Base-by-base conservation (phyloP, 2,113 vertebrate species). In the Cettia cetti region DNA sequence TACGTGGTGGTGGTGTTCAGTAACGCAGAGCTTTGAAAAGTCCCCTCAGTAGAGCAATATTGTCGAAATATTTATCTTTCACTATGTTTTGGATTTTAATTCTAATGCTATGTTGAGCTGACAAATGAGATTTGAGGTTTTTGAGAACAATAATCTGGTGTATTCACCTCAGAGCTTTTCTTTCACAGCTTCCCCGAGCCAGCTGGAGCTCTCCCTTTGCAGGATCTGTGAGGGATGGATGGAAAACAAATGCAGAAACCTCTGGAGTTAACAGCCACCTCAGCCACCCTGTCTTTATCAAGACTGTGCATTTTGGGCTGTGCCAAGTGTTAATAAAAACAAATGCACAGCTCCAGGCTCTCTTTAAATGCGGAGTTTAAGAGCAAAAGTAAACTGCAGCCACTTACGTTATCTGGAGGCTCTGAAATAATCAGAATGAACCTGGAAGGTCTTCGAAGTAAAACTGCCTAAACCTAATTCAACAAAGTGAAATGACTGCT, bases 91-190 rank as follows among this genome's bases (percentile, higher is more conserved):
- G 8, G 37, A 24, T 54, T 40, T 82, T 66, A 28, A 31, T 81
- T 85, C 74, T n/a, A 87, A 77, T 19, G 11, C 23, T 2, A 3
- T 22, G 44, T 65, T 77, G 4, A 68, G 71, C 68, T 92, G 63
- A 56, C 75, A 91, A 94, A 77, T 26, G 69, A 95, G 85, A 91
- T 54, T 54, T 79, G 93, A 94, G 74, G 70, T 52, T 89, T 93
- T 82, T 13, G 13, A 81, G 53, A 6, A 33, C 49, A 49, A 50
- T 33, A 74, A 91, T 40, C 33, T 13, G 10, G n/a, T 6, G n/a
- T 18, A 5, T 71, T 82, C 82, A 53, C 64, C 77, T 64, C 81
- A 37, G 69, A 92, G 60, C 24, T 90, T 70, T 66, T 37, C 60
- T 87, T n/a, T 52, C 24, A 39, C 20, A 28, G 72, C 57, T 54